A percentile compares a stretch with the other conserved stretches of the same genome.
Conservation (phyloP, 1,140 invertebrate species). For the Babylonia areolata region DNA sequence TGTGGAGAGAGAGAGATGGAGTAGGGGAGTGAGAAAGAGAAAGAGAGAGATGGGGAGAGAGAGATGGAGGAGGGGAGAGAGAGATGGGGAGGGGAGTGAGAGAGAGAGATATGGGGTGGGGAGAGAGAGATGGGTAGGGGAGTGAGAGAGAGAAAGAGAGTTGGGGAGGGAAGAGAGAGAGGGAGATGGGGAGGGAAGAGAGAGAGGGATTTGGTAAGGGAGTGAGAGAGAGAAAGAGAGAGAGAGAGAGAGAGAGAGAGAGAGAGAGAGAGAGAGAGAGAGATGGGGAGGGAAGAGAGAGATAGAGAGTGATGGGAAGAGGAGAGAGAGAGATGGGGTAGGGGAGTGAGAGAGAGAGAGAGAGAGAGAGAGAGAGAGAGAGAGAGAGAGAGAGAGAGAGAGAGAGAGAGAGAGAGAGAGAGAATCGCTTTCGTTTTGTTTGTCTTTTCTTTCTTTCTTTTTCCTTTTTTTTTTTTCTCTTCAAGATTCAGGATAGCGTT, state of each 20-base stretch:
- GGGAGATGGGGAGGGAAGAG: background rate
- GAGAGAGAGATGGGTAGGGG: background rate
- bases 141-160: background rate
- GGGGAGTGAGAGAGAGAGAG: background rate
- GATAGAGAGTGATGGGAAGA: background rate
- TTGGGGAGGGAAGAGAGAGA: background rate
- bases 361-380: slow-evolving; percentile 2
- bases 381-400: background rate
- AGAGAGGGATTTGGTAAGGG: background rate
- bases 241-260: background rate
- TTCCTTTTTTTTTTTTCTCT: too few relatives aligned
- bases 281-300: background rate
- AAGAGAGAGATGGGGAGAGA: background rate
- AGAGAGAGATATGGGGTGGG: background rate
- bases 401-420: too few relatives aligned
- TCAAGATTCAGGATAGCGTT: too few relatives aligned
- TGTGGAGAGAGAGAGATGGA: background rate
- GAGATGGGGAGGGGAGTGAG: background rate
- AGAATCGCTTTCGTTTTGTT: too few relatives aligned
- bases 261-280: background rate
- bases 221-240: background rate
- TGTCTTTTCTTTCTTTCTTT: too few relatives aligned
- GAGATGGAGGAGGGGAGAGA: background rate
- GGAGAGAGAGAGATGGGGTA: background rate
- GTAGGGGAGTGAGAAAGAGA: background rate